These are phyloP conservation scores for Triplophysa bombifrons DNA, from an alignment of 2,797 vertebrate genomes.

Conservation along the genomic window DNA sequence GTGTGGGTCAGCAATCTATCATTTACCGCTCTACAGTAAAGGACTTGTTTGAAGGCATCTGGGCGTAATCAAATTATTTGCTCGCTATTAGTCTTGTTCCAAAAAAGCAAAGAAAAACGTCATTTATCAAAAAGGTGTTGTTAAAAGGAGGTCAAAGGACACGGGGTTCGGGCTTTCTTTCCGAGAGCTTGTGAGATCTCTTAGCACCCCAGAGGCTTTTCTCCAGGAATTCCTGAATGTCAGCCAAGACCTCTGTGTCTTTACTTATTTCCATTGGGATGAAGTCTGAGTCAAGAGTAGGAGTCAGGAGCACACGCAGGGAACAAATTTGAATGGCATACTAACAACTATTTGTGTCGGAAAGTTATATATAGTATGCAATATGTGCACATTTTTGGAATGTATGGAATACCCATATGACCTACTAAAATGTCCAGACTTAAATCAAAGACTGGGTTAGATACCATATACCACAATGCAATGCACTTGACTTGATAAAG, in stretches of 20 bases:
- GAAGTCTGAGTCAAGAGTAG: background rate
- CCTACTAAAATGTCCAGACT: background rate
- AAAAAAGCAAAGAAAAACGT: background rate
- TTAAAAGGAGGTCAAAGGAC: slow-evolving; percentile 13
- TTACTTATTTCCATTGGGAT: slow-evolving; percentile 5
- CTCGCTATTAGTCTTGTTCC: slow-evolving; percentile 34
- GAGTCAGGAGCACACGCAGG: slow-evolving; percentile 40
- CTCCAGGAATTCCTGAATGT: slow-evolving; percentile 52
- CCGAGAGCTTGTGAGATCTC: slow-evolving; percentile 17
- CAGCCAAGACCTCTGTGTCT: slow-evolving; percentile 46
- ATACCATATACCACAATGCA: background rate
- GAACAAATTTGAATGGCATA: slow-evolving; percentile 13
- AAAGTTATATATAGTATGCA: background rate
- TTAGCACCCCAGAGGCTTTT: slow-evolving; percentile 23
- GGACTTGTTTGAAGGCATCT: slow-evolving; percentile 22
- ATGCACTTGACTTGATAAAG: no score
- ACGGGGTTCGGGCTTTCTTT: background rate
- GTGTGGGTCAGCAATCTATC: slow-evolving; percentile 16
- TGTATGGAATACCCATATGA: background rate
- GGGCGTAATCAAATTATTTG: slow-evolving; percentile 2
- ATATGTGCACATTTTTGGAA: background rate
- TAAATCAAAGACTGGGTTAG: background rate
- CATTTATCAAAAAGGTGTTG: slow-evolving; percentile 10
- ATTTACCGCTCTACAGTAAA: slow-evolving; percentile 29
- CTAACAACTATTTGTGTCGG: background rate